Evolutionary conservation across 2,113 vertebrate genomes (phyloP).

Genomic region (Otolemur garnettii): DNA sequence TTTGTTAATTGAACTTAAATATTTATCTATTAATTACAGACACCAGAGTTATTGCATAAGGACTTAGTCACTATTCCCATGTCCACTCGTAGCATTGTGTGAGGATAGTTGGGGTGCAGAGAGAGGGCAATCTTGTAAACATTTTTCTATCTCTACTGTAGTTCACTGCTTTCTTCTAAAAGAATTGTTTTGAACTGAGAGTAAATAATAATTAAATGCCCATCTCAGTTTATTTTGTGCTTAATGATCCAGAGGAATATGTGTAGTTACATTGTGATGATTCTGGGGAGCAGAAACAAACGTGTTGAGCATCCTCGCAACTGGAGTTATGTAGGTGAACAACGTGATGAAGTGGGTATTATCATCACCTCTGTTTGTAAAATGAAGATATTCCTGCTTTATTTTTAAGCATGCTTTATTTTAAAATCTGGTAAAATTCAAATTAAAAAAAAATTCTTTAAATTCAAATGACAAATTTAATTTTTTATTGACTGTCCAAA

Average conservation of each 20-base stretch:
- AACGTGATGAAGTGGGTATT: neutral
- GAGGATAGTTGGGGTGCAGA: neutral
- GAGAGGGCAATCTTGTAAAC: neutral
- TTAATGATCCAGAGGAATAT: neutral
- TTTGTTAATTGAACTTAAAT: neutral
- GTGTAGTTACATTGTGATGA: neutral
- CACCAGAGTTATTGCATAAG: neutral
- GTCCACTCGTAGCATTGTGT: neutral
- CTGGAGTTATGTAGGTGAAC: neutral
- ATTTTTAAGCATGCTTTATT: neutral
- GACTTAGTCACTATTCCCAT: neutral
- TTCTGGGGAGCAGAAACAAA: neutral
- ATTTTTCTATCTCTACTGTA: neutral
- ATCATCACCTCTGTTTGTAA: neutral
- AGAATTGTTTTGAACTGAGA: slow-evolving; percentile 10
- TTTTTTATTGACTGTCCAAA: slow-evolving; percentile 16
- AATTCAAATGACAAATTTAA: slow-evolving; percentile 22
- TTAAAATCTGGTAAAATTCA: slow-evolving; percentile 28
- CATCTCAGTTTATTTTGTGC: slow-evolving; percentile 1
- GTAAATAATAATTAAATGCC: neutral
- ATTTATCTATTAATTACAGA: slow-evolving; percentile 19
- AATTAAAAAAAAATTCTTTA: neutral
- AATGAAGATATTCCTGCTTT: neutral
- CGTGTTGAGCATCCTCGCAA: neutral
- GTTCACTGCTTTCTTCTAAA: slow-evolving; percentile 12